Percentiles rank a stretch among this genome's conserved stretches.
Conservation (phyloP, 2,113 vertebrate genomes). For the Empidonax traillii region DNA sequence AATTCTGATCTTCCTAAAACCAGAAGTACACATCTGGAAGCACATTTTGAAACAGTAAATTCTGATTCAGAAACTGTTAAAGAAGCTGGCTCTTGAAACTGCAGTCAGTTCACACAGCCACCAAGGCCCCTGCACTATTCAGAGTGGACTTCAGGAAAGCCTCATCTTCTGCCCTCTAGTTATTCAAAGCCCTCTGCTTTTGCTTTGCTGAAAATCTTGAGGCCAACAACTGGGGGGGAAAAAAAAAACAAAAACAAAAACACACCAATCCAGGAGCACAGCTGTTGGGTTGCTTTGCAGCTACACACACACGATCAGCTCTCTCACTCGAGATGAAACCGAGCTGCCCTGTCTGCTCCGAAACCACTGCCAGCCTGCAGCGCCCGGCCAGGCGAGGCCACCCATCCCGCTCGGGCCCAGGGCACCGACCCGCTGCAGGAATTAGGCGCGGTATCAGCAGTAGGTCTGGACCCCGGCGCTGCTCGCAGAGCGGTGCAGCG, state of each 20-base stretch:
- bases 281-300: not conserved
- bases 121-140: not conserved
- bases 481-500: not conserved
- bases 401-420: not conserved
- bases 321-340: rapidly evolving
- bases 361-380: rapidly evolving
- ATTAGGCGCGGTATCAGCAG: rapidly evolving
- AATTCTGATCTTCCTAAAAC: not conserved
- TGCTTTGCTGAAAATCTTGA: not conserved
- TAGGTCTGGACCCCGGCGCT: rapidly evolving
- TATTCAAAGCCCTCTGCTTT: not conserved
- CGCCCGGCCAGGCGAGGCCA: no score
- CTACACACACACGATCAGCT: rapidly evolving
- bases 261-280: not conserved
- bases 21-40: not conserved
- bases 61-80: not conserved
- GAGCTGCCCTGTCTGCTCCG: rapidly evolving
- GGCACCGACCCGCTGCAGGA: not conserved
- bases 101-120: not conserved
- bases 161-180: not conserved
- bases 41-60: not conserved
- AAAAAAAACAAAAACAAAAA: not conserved
- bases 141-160: not conserved
- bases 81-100: not conserved
- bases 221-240: not conserved